Conservation (phyloP, 2,888 invertebrate species). For the Macropis europaea region DNA sequence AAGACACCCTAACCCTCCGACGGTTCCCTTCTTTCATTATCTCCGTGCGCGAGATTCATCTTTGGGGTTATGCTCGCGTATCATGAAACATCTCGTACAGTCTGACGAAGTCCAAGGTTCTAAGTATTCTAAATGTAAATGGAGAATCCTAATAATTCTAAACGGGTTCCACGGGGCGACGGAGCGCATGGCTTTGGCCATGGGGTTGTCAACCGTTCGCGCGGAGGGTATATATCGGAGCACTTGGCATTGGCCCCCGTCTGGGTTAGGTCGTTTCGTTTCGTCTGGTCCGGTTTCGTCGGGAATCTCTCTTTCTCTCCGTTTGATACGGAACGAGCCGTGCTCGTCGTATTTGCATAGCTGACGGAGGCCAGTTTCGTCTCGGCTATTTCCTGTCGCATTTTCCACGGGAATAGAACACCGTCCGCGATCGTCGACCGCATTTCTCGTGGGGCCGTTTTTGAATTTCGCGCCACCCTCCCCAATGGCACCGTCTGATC, state of each 20-base stretch:
- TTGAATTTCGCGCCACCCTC: constrained; percentile 49
- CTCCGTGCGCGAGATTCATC: too few relatives aligned
- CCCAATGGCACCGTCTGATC: too few relatives aligned
- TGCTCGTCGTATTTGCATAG: constrained; percentile 64
- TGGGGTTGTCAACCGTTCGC: constrained; percentile 62
- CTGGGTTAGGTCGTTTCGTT: constrained; percentile 42
- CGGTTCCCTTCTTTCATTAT: too few relatives aligned
- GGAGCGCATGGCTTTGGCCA: constrained; percentile 12
- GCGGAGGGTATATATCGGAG: constrained; percentile 46
- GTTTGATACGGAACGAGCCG: constrained; percentile 25
- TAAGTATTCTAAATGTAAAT: too few relatives aligned
- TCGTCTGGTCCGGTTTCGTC: constrained; percentile 28
- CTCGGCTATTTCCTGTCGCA: constrained; percentile 75
- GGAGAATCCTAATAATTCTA: too few relatives aligned
- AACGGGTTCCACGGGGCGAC: too few relatives aligned
- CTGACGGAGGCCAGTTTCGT: constrained; percentile 69
- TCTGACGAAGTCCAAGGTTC: too few relatives aligned
- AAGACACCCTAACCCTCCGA: too few relatives aligned
- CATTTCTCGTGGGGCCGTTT: constrained; percentile 67
- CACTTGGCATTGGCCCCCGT: constrained; percentile 69
- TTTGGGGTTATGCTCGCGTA: too few relatives aligned
- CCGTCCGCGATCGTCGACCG: constrained; percentile 67
- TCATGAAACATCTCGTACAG: too few relatives aligned
- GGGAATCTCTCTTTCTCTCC: constrained; percentile 8
- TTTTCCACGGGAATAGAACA: constrained; percentile 74